These are phyloP conservation scores for Chloroceryle inda DNA, from an alignment of 2,797 vertebrate species.

Conservation along the genomic window DNA sequence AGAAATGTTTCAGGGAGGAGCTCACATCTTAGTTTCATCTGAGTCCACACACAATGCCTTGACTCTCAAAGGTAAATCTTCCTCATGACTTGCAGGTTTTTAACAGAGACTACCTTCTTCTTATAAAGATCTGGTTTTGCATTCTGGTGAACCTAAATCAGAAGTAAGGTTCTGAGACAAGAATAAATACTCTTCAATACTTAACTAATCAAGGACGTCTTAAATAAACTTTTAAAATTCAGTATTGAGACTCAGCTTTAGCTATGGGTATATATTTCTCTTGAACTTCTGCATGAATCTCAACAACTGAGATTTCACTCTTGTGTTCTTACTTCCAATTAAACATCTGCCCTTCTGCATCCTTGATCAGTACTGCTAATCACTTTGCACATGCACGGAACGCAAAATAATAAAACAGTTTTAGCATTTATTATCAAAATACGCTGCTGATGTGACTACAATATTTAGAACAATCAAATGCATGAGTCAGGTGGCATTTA, in stretches of 20 bases:
- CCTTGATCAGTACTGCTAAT: not conserved
- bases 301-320: slow-evolving; percentile 30
- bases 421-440: not conserved
- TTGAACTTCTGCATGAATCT: slow-evolving; percentile 38
- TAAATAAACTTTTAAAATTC: not conserved
- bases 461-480: not conserved
- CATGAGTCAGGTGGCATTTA: not conserved
- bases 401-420: not conserved
- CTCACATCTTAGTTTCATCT: not conserved
- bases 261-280: not conserved
- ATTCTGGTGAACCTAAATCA: not conserved
- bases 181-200: not conserved
- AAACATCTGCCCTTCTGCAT: slow-evolving; percentile 46
- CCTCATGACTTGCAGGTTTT: slow-evolving; percentile 8
- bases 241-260: slow-evolving; percentile 9
- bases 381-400: not conserved
- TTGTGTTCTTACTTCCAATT: slow-evolving; percentile 15
- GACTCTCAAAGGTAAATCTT: not conserved
- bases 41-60: not conserved
- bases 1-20: slow-evolving; percentile 25
- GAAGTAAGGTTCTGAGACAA: not conserved
- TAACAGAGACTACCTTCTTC: not conserved
- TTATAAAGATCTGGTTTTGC: not conserved
- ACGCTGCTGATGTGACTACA: not conserved
- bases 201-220: not conserved